These are phyloP conservation scores for Poeciliopsis retropinna DNA, from an alignment of 2,113 vertebrate species.

Conservation along the genomic window DNA sequence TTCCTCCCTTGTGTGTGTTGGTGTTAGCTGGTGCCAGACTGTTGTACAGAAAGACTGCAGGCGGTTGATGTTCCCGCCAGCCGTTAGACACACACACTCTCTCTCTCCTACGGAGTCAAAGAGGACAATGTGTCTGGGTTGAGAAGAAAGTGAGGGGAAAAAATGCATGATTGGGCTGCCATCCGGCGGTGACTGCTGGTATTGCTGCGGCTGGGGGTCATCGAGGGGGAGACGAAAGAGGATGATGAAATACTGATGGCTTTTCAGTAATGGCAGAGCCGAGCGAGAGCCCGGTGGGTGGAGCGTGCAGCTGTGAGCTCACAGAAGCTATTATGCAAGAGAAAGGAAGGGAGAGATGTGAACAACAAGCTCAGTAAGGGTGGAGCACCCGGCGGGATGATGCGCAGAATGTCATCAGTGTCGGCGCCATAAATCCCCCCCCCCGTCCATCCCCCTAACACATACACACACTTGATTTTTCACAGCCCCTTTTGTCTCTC, in stretches of 20 bases:
- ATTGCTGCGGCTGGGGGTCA: conserved; percentile 53
- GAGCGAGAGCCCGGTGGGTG: conserved; percentile 51
- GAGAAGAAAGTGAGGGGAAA: not conserved
- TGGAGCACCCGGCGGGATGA: conserved; percentile 48
- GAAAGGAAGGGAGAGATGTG: conserved; percentile 39
- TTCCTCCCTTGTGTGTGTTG: conserved; percentile 50
- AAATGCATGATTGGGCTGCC: conserved; percentile 66
- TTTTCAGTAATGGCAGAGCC: conserved; percentile 74
- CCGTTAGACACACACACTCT: conserved; percentile 51
- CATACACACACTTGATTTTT: conserved; percentile 21
- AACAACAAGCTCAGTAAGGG: conserved; percentile 65
- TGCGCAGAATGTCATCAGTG: conserved; percentile 54
- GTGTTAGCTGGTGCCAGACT: conserved; percentile 73
- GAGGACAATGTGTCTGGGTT: conserved; percentile 74
- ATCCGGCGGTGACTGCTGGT: conserved; percentile 62
- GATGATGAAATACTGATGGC: conserved; percentile 78
- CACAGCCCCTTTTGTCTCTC: conserved; percentile 55
- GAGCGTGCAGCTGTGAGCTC: conserved; percentile 70
- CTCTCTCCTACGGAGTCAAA: conserved; percentile 53
- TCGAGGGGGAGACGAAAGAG: conserved; percentile 52
- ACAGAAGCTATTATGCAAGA: conserved; percentile 79
- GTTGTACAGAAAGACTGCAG: conserved; percentile 61
- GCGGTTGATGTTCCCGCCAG: conserved; percentile 70
- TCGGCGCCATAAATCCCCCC: conserved; percentile 47
- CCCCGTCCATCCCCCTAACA: not conserved